phyloP scores from a whole-genome alignment of 2,797 vertebrate species.

The Eupleurogrammus muticus region DNA sequence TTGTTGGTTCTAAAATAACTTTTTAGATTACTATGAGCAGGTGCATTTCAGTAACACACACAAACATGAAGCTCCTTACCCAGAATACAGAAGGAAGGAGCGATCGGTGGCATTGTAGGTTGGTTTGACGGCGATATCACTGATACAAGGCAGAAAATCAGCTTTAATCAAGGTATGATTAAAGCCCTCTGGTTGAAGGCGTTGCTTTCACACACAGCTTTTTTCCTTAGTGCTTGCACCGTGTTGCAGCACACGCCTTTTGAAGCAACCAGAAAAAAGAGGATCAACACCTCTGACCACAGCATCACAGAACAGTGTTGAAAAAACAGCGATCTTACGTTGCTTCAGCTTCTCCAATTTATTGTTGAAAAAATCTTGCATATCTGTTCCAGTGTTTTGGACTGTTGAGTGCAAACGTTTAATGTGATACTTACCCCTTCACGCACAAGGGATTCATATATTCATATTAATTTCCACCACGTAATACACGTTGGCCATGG shows the following conservation, averaged over 20 bases:
- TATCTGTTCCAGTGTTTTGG: neutral
- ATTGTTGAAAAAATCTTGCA: neutral
- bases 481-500: neutral
- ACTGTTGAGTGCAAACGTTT: neutral
- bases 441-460: neutral
- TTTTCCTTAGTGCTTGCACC: conserved; percentile 14
- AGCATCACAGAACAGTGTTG: conserved; percentile 49
- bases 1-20: neutral
- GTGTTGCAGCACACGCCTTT: neutral
- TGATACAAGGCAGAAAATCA: neutral
- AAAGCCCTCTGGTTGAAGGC: neutral
- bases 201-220: conserved; percentile 1
- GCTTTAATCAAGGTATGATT: neutral
- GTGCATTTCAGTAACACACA: neutral
- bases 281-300: conserved; percentile 57
- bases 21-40: neutral
- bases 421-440: neutral
- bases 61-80: conserved; percentile 57
- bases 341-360: conserved; percentile 37
- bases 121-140: conserved; percentile 12
- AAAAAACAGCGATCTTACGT: conserved; percentile 37
- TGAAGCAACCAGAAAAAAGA: conserved; percentile 61
- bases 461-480: neutral
- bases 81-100: conserved; percentile 39
- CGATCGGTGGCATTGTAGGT: conserved; percentile 45